Base-by-base conservation (phyloP, 2,888 invertebrate species). In the Megamerina dolium region DNA sequence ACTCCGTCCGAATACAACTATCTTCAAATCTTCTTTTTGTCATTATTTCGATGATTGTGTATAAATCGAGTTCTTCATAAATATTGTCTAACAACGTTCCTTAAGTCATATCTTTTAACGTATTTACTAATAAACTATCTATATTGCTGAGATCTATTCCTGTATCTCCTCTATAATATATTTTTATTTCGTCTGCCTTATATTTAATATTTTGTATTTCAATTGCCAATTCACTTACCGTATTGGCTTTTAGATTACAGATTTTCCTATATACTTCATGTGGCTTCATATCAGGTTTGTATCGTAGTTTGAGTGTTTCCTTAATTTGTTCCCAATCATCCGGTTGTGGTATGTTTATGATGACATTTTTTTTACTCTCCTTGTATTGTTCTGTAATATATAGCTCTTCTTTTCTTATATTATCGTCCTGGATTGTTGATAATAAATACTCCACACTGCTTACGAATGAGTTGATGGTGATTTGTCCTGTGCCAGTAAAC, bases 21-120 rank as follows among this genome's bases (percentile, higher is more conserved):
- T 41, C 20, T 30, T 41, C 41, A 16, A 20, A 41, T 29, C 30
- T 34, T 30, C 20, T 35, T 29, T 13, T 27, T 8, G 13, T 35
- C 41, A 36, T 33, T 5, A 30, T 29, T 10, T 26, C n/a, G 13
- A 35, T 5, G 17, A 41, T 41, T 9, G 5, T 30, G 13, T 18
- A 14, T 30, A 13, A 19, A 16, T 35, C 32, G 14, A 10, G 32
- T 14, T 32, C 32, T 13, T 32, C 32, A 16, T 4, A 32, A 14
- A 32, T 32, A 16, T 32, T 32, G 32, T 4, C 14, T 13, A 41
- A 27, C 29, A 41, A 34, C 2, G 14, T 20, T 13, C 41, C 41
- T n/a, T 35, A 35, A 5, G 41, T 32, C 12, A 40, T 33, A 31
- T 39, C 21, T 32, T 32, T 39, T 4, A 32, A 16, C 19, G 18